Evolutionary conservation across 2,797 vertebrate species (phyloP).

Genomic region (Nyctibius grandis): DNA sequence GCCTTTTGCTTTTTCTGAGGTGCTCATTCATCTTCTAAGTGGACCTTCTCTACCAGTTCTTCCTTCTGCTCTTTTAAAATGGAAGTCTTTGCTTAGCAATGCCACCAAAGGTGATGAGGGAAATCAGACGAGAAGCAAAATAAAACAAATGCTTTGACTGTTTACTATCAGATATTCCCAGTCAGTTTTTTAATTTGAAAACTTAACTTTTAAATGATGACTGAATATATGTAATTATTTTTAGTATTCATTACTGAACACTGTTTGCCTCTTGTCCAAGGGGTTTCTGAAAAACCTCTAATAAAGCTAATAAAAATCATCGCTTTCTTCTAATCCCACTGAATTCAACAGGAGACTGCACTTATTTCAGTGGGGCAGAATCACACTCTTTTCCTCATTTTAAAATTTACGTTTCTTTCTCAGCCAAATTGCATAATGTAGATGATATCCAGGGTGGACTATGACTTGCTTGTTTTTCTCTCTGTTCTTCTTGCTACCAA

Average conservation of each 20-base stretch:
- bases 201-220: background rate
- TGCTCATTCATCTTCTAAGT: background rate
- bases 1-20: slow-evolving; percentile 1
- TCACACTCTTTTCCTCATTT: background rate
- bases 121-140: background rate
- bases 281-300: background rate
- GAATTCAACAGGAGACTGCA: background rate
- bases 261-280: background rate
- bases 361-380: background rate
- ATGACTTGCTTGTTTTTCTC: background rate
- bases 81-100: background rate
- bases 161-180: background rate
- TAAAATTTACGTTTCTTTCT: background rate
- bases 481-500: background rate
- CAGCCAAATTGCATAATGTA: background rate
- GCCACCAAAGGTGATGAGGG: background rate
- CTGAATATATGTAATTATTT: background rate
- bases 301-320: background rate
- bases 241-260: background rate
- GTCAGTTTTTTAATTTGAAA: background rate
- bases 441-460: background rate
- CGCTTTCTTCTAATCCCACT: background rate
- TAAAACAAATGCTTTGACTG: background rate
- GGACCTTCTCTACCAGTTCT: background rate
- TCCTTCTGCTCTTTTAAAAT: background rate